phyloP scores from a whole-genome alignment of 1,140 invertebrate genomes.

The Andrena cerasifolii region DNA sequence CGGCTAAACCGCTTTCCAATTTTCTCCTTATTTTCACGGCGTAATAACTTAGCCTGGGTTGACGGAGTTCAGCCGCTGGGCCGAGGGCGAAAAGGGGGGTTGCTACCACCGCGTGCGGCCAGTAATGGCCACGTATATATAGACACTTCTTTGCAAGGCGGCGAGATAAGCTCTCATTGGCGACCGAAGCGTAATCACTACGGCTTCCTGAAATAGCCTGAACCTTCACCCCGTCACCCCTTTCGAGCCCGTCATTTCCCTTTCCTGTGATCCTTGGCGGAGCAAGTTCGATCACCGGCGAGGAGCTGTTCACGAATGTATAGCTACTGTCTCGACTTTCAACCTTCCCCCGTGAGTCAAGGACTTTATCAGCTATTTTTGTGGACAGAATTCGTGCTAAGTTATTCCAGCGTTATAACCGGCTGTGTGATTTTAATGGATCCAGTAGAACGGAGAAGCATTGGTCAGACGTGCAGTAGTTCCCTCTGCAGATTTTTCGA shows the following conservation, averaged over 20 bases:
- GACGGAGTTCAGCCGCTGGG: slow-evolving; percentile 42
- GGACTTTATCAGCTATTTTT: neutral
- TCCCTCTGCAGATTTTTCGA: no score
- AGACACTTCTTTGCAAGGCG: slow-evolving; percentile 56
- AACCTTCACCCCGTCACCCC: slow-evolving; percentile 47
- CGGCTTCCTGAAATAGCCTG: slow-evolving; percentile 63
- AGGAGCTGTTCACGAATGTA: no score
- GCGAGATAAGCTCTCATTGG: slow-evolving; percentile 66
- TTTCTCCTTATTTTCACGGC: slow-evolving; percentile 68
- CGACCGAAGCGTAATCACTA: slow-evolving; percentile 68
- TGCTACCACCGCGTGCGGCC: slow-evolving; percentile 21
- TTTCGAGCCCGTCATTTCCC: slow-evolving; percentile 34
- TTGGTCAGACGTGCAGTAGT: no score
- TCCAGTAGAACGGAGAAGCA: no score
- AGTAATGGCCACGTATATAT: slow-evolving; percentile 55
- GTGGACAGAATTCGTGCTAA: no score
- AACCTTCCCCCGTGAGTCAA: slow-evolving; percentile 3
- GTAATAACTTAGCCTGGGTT: slow-evolving; percentile 63
- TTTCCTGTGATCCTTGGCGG: slow-evolving; percentile 52
- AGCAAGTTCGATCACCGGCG: slow-evolving; percentile 24
- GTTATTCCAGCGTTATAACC: no score
- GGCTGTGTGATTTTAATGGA: no score
- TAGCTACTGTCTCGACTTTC: neutral
- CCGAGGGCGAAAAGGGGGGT: slow-evolving; percentile 9
- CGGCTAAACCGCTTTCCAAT: slow-evolving; percentile 68